Base-by-base conservation (phyloP, 2,797 vertebrate species). In the Sciurus vulgaris region DNA sequence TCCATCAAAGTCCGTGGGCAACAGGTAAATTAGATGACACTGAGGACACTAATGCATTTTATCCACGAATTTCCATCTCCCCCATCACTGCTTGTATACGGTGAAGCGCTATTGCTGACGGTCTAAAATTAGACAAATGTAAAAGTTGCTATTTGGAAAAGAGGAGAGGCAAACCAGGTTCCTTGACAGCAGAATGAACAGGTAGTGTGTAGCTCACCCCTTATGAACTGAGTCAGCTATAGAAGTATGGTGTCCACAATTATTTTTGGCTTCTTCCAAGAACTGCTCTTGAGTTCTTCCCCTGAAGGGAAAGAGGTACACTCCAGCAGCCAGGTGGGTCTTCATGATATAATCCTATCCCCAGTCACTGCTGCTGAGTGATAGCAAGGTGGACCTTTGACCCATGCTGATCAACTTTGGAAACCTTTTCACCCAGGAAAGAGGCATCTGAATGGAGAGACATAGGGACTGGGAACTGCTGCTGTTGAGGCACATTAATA, bases 221-320 rank as follows among this genome's bases (percentile, higher is more conserved):
- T 95, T 49, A 88, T 44, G 65, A 63, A 84, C 7, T 2, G 14
- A 74, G 63, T 44, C 49, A 69, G 15, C 92, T 74, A 94, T 0
- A 22, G 41, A 78, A 86, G 44, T n/a, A 5, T 77, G 10, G 51
- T 24, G 20, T 47, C 33, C 49, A 41, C 10, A 35, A 22, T 74
- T 59, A 96, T 76, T 91, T 89, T 61, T 11, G 2, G 4, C n/a
- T 82, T 74, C 69, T 93, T 78, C n/a, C 67, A n/a, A 93, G 49
- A 88, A 63, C 6, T 77, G 56, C 12, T 74, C 33, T 95, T 69
- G 65, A 9, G 56, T 24, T 22, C 56, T 59, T 59, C 22, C 56
- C 35, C 30, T 69, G 15, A 9, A 41, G 61, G 13, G 20, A 30
- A 6, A 3, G 12, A 15, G 7, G 47, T 5, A 6, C 0, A 38